Percentiles rank a stretch among this genome's conserved stretches.
phyloP scores from a whole-genome alignment of 1,140 invertebrate species.

The Heterodera schachtii region DNA sequence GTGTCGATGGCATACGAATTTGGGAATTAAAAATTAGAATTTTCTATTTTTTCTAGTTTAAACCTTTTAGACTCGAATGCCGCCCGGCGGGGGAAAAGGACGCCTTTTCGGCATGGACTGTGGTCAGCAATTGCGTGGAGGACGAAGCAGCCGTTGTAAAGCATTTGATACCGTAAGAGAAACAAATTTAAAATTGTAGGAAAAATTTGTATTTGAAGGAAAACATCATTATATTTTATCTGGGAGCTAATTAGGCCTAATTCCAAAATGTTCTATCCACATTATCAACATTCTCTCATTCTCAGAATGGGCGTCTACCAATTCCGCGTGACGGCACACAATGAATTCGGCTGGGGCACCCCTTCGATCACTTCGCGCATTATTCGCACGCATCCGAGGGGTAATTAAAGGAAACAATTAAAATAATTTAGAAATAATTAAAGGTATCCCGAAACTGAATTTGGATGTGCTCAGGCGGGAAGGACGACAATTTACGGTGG shows the following conservation, averaged over 20 bases:
- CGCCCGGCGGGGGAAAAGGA: constrained; percentile 69
- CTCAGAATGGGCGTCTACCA: constrained; percentile 67
- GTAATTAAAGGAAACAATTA: constrained; percentile 8
- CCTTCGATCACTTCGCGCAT: constrained; percentile 68
- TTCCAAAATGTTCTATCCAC: background rate
- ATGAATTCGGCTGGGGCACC: constrained; percentile 77
- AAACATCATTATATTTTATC: no score
- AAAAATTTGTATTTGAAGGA: background rate
- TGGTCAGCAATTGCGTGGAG: constrained; percentile 82
- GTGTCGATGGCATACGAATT: background rate
- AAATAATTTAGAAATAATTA: constrained; percentile 30
- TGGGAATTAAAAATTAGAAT: background rate
- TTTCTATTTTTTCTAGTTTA: background rate
- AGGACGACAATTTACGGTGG: constrained; percentile 49
- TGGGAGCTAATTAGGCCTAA: background rate
- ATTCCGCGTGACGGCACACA: constrained; percentile 83
- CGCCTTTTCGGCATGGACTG: constrained; percentile 74
- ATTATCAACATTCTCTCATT: background rate
- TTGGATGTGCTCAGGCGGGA: constrained; percentile 49
- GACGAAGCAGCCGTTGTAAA: constrained; percentile 87
- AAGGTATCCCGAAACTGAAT: constrained; percentile 57
- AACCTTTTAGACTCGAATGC: constrained; percentile 71
- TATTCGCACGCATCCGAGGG: constrained; percentile 61
- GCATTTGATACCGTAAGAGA: constrained; percentile 73
- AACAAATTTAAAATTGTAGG: background rate